Evolutionary conservation across 53 echinoderm and acorn worm species (phyloP).

Genomic region (Apostichopus leukothele): DNA sequence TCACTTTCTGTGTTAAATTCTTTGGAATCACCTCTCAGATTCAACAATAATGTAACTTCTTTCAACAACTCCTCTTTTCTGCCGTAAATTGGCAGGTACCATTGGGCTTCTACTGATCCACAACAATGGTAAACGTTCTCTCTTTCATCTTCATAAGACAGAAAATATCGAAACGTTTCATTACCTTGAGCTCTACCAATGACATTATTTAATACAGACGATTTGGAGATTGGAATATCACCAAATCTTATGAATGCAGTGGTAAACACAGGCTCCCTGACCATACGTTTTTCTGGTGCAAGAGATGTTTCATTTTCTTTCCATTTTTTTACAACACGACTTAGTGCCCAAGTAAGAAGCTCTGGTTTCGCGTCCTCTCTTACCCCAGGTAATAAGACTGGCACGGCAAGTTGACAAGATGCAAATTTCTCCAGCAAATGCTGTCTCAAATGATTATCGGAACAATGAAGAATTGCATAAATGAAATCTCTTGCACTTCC

Average conservation of each 20-base stretch:
- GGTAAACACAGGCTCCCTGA: background rate
- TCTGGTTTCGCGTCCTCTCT: background rate
- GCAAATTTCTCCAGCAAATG: background rate
- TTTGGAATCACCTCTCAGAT: background rate
- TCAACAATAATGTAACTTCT: background rate
- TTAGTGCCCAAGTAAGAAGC: background rate
- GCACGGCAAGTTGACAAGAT: background rate
- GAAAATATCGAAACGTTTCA: background rate
- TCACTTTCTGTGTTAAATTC: background rate
- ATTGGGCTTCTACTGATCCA: background rate
- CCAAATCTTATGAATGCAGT: background rate
- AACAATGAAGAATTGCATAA: background rate
- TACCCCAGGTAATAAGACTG: background rate
- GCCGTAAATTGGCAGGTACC: background rate
- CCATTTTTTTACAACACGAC: background rate
- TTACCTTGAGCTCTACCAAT: conserved; percentile 5
- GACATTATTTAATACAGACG: background rate
- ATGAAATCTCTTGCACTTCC: background rate
- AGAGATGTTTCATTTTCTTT: background rate
- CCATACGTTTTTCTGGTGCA: background rate
- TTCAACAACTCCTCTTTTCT: background rate
- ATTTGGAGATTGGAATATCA: background rate
- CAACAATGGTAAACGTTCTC: too few species aligned
- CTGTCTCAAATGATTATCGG: background rate
- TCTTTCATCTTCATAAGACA: background rate